A percentile compares a stretch with the other conserved stretches of the same genome.
Evolutionary conservation across 2,113 vertebrate species (phyloP).

Genomic region (Leiothrix lutea): DNA sequence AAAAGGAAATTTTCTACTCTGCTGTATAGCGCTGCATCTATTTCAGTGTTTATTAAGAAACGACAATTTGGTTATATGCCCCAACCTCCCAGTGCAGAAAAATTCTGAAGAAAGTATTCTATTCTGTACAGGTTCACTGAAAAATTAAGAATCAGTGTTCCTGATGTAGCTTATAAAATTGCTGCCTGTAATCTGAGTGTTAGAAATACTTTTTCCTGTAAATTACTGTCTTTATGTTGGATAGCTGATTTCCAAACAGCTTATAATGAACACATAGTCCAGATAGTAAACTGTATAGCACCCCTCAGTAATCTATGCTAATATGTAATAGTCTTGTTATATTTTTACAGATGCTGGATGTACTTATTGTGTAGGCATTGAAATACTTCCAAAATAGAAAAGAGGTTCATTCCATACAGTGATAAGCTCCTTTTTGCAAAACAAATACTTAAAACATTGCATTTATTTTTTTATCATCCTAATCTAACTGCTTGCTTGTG

Average conservation of each 20-base stretch:
- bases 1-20: not conserved
- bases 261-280: not conserved
- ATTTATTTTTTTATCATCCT: not conserved
- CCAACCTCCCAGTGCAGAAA: not conserved
- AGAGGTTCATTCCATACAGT: not conserved
- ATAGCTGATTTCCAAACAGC: not conserved
- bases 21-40: not conserved
- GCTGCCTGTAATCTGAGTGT: not conserved
- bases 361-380: not conserved
- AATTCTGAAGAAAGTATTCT: not conserved
- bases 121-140: not conserved
- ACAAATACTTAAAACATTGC: not conserved
- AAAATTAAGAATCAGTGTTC: not conserved
- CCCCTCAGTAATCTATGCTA: not conserved
- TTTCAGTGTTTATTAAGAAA: not conserved
- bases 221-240: not conserved
- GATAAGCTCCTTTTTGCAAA: not conserved
- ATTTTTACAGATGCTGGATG: not conserved
- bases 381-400: conserved; percentile 1
- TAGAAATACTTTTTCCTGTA: not conserved
- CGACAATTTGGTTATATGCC: not conserved
- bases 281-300: not conserved
- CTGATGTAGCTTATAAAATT: not conserved
- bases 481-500: not conserved
- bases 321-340: not conserved